phyloP scores from a whole-genome alignment of 2,888 invertebrate genomes.

The Xestia sexstrigata region DNA sequence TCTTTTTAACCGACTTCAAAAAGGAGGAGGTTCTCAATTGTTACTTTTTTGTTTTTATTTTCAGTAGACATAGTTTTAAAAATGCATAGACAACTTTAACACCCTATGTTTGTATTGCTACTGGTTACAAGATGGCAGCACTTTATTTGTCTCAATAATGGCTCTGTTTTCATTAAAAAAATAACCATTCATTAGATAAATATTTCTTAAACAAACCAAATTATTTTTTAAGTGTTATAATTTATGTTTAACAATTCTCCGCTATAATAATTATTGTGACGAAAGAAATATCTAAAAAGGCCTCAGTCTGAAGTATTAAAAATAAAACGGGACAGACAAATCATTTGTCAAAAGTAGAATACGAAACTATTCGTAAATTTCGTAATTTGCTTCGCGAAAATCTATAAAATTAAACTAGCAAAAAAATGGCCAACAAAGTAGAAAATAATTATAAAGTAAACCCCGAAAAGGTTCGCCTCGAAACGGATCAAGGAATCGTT shows the following conservation, averaged over 20 bases:
- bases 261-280: not conserved
- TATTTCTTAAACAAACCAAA: not conserved
- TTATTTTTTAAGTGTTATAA: not conserved
- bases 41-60: no score
- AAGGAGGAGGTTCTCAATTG: no score
- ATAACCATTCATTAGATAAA: no score
- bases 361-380: slow-evolving; percentile 57
- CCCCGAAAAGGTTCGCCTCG: slow-evolving; percentile 84
- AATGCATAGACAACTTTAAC: no score
- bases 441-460: slow-evolving; percentile 81
- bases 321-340: slow-evolving; percentile 36
- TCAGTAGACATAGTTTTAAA: no score
- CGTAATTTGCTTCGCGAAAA: slow-evolving; percentile 54
- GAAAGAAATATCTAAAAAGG: slow-evolving; percentile 37
- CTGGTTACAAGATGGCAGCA: slow-evolving; percentile 41
- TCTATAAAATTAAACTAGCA: slow-evolving; percentile 42
- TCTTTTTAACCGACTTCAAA: no score
- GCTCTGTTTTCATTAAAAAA: not conserved
- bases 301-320: slow-evolving; percentile 21
- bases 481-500: slow-evolving; percentile 88
- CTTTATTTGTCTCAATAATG: not conserved
- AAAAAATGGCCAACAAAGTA: slow-evolving; percentile 78
- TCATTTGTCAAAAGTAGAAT: slow-evolving; percentile 54
- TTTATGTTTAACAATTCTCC: not conserved
- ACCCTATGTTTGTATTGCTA: slow-evolving; percentile 15